Conservation (phyloP, 2,113 vertebrate genomes). For the Progne subis region DNA sequence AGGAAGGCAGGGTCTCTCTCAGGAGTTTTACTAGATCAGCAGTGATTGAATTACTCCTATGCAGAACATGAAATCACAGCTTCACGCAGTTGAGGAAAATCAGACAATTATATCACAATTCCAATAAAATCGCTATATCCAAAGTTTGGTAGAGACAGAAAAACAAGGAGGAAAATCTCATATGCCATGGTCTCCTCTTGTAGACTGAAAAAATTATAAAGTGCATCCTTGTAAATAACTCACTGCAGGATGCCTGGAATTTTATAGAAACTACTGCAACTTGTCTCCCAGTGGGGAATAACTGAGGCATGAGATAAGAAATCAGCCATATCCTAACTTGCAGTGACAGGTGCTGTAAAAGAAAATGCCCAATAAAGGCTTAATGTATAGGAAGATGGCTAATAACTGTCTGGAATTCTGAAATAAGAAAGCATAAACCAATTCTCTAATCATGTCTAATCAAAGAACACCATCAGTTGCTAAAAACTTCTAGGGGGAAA, state of each 20-base stretch:
- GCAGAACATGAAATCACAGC: conserved; percentile 23
- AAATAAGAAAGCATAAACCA: conserved; percentile 25
- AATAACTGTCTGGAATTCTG: conserved; percentile 28
- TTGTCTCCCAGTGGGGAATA: not conserved
- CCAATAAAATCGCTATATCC: not conserved
- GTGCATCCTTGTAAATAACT: conserved; percentile 26
- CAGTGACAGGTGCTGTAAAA: conserved; percentile 7
- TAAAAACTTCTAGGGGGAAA: not conserved
- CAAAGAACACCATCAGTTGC: not conserved
- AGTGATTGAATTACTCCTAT: not conserved
- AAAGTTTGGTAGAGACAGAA: not conserved
- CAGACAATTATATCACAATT: conserved; percentile 8
- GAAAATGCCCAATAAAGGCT: conserved; percentile 14
- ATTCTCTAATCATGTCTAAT: conserved; percentile 25
- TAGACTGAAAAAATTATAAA: conserved; percentile 29
- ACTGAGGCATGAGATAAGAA: conserved; percentile 40
- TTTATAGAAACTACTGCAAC: conserved; percentile 23
- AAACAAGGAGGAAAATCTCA: not conserved
- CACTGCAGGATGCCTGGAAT: conserved; percentile 2
- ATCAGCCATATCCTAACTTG: conserved; percentile 27
- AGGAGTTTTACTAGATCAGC: conserved; percentile 7
- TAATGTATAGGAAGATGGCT: conserved; percentile 22
- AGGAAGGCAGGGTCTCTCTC: not conserved
- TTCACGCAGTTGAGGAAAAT: not conserved
- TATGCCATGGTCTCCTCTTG: not conserved